Conservation (phyloP, 1,140 invertebrate species). For the Brachionus calyciflorus region DNA sequence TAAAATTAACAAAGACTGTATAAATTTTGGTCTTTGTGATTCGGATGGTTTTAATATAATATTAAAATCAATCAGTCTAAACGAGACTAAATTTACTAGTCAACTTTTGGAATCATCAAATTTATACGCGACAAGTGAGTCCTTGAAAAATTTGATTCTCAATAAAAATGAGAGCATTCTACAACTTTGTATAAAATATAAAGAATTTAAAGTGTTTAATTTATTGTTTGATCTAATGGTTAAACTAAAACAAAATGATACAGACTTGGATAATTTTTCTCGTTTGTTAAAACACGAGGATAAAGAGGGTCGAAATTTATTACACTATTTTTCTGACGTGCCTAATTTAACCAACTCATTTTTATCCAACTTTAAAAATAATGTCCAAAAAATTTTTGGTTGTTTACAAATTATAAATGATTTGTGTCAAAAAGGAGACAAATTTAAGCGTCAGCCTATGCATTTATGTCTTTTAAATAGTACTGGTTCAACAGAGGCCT, state of each 20-base stretch:
- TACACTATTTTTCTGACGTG: neutral
- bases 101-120: neutral
- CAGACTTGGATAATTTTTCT: neutral
- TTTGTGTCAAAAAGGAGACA: neutral
- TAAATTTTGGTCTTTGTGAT: neutral
- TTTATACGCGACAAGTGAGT: neutral
- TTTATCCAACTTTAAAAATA: neutral
- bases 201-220: neutral
- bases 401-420: neutral
- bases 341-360: neutral
- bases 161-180: slow-evolving; percentile 28
- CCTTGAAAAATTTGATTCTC: neutral
- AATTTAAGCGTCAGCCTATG: neutral
- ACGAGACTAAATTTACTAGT: neutral
- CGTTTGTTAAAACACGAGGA: slow-evolving; percentile 3
- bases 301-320: neutral
- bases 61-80: neutral
- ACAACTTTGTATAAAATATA: neutral
- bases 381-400: neutral
- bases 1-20: neutral
- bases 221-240: neutral
- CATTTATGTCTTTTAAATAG: slow-evolving; percentile 21
- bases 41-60: neutral
- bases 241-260: neutral
- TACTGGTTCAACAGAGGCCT: neutral